Conservation (phyloP, 2,888 invertebrate species). For the Sminthurinus aureus region DNA sequence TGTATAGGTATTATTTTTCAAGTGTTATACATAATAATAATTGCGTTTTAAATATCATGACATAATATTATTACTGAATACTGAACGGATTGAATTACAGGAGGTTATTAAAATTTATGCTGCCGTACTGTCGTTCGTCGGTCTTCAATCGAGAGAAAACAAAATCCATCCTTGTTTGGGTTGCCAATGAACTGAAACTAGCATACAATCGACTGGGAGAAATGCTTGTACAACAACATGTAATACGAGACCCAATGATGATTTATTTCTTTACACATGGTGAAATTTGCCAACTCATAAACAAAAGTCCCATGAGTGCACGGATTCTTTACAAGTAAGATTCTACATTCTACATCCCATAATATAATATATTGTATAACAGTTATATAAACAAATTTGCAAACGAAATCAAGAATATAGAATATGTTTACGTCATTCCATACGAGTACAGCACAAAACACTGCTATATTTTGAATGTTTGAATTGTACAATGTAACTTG, state of each 20-base stretch:
- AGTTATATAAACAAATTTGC: no score
- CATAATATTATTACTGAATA: no score
- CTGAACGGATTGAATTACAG: no score
- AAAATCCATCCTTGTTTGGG: slow-evolving; percentile 67
- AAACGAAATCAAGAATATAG: no score
- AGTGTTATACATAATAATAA: no score
- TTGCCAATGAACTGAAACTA: slow-evolving; percentile 70
- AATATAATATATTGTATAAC: not conserved
- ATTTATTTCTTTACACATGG: slow-evolving; percentile 73
- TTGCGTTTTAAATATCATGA: no score
- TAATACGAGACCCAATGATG: slow-evolving; percentile 71
- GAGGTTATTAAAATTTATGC: slow-evolving; percentile 69
- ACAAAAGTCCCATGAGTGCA: slow-evolving; percentile 62
- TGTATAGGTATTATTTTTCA: no score
- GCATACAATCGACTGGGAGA: slow-evolving; percentile 69
- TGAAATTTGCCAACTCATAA: slow-evolving; percentile 71
- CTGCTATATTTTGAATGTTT: no score
- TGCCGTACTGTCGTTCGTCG: slow-evolving; percentile 70
- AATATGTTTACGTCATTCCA: no score
- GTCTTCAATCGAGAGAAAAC: slow-evolving; percentile 74
- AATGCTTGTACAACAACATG: slow-evolving; percentile 70
- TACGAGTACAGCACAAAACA: no score
- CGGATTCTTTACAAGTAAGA: slow-evolving; percentile 71
- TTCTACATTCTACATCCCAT: no score
- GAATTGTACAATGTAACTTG: not conserved